phyloP scores from a whole-genome alignment of 2,797 vertebrate genomes.

The Arnoldichthys spilopterus region DNA sequence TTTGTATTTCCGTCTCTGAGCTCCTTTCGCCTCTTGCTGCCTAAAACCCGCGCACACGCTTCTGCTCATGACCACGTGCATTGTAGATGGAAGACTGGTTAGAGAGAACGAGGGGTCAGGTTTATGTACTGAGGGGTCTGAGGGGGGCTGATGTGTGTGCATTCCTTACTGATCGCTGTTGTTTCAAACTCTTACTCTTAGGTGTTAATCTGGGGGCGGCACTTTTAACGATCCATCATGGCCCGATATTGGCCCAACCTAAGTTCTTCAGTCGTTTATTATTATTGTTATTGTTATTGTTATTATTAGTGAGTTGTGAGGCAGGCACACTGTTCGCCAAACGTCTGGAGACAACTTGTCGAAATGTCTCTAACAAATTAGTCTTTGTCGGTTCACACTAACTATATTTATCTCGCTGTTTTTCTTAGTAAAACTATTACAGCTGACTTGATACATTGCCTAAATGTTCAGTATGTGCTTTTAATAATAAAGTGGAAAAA shows the following conservation, averaged over 20 bases:
- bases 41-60: neutral
- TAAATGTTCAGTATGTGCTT: no score
- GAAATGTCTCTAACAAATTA: neutral
- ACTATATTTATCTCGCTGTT: no score
- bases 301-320: neutral
- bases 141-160: neutral
- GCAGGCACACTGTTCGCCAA: neutral
- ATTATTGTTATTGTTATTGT: neutral
- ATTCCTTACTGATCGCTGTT: conserved; percentile 7
- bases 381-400: no score
- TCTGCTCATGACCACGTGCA: conserved; percentile 20
- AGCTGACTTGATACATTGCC: no score
- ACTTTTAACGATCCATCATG: neutral
- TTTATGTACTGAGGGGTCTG: conserved; percentile 8
- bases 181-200: conserved; percentile 21
- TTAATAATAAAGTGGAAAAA: no score
- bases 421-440: no score
- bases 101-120: neutral
- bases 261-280: neutral
- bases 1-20: conserved; percentile 38
- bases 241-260: neutral
- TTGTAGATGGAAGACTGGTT: conserved; percentile 4
- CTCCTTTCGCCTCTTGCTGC: neutral
- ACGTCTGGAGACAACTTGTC: neutral
- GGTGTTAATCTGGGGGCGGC: conserved; percentile 38